Base-by-base conservation (phyloP, 2,797 vertebrate species). In the Sebastes miniatus region DNA sequence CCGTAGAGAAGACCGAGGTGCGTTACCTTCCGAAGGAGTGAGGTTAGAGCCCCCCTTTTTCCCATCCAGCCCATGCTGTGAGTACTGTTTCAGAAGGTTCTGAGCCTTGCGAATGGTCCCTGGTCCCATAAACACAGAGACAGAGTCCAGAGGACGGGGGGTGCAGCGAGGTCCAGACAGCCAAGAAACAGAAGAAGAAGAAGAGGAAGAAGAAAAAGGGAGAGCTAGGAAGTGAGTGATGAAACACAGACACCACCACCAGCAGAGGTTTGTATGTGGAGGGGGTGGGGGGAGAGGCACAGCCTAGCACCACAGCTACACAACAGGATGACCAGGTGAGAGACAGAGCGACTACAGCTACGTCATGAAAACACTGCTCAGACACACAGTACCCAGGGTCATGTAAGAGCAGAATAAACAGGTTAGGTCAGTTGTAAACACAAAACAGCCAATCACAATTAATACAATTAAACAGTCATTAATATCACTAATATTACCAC, bases 61-160 rank as follows among this genome's bases (percentile, higher is more conserved):
- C 96, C 98, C 98, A 97, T 99, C 98, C 97, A 99, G 97, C 97
- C 98, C 98, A 96, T 99, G 98, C 97, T 99, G 98, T 95, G 98
- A 99, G 96, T 99, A 99, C 93, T 99, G 98, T 98, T 99, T 99
- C 96, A 99, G 98, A 97, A 99, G 98, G 95, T 99, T 99, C 97
- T 99, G 98, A 96, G 98, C 98, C 96, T 99, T 99, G 95, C 98
- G 98, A 96, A 99, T 99, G 95, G 98, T 99, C 96, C 98, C 98
- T 99, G 97, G 96, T 95, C 96, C 97, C 98, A 97, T 72, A 89
- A 73, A 92, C 69, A 92, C 77, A 89, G 83, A 90, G 77, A 90
- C 58, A 89, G 78, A 86, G 83, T 90, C 87, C 84, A 86, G 83
- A 76, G 32, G 80, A 79, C 32, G 32, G 76, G 76, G 47, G 70